Evolutionary conservation across 2,797 vertebrate species (phyloP).

Genomic region (Coccyzus lansbergi): DNA sequence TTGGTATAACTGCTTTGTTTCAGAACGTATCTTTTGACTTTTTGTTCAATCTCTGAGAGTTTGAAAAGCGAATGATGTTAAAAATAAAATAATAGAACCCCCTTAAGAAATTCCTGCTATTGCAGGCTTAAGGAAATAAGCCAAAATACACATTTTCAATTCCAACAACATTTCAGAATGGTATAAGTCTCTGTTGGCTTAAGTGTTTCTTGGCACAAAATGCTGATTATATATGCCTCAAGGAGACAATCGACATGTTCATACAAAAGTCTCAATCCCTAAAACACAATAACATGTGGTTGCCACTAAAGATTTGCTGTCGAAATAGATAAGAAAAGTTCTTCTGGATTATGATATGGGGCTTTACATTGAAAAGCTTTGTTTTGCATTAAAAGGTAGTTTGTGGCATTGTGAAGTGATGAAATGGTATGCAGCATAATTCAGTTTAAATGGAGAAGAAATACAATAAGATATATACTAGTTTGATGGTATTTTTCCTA

Average conservation of each 20-base stretch:
- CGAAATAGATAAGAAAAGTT: conserved; percentile 65
- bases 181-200: conserved; percentile 58
- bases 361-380: conserved; percentile 66
- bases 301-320: conserved; percentile 71
- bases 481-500: not conserved
- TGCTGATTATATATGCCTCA: conserved; percentile 61
- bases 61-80: conserved; percentile 20
- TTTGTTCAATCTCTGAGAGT: conserved; percentile 25
- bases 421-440: conserved; percentile 42
- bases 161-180: conserved; percentile 62
- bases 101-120: conserved; percentile 48
- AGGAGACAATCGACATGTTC: conserved; percentile 66
- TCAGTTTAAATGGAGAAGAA: conserved; percentile 32
- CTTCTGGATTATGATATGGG: conserved; percentile 61
- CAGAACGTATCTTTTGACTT: conserved; percentile 54
- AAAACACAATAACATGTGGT: conserved; percentile 69
- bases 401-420: conserved; percentile 66
- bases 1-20: conserved; percentile 11
- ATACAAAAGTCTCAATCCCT: conserved; percentile 61
- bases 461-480: conserved; percentile 11
- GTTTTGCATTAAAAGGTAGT: conserved; percentile 60
- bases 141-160: conserved; percentile 67
- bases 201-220: conserved; percentile 67
- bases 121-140: conserved; percentile 54
- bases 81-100: not conserved